Conservation (phyloP, 2,797 vertebrate genomes). For the Ispidina lecontei region DNA sequence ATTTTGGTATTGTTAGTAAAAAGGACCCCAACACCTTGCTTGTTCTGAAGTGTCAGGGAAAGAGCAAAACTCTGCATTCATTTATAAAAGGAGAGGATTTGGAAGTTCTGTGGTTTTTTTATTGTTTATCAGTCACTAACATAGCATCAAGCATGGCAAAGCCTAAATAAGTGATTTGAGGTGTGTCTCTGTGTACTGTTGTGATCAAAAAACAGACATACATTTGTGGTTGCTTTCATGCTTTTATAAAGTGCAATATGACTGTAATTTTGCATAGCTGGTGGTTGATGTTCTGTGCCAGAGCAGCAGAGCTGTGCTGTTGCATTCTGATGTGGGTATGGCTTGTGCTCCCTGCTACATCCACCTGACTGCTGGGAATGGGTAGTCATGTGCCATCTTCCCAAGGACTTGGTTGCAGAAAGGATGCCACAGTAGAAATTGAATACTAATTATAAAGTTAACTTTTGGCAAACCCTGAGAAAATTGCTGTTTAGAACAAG, state of each 20-base stretch:
- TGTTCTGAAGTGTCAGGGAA: not conserved
- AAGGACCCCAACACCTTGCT: not conserved
- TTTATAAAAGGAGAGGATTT: not conserved
- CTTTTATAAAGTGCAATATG: not conserved
- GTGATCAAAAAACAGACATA: not conserved
- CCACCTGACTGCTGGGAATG: not conserved
- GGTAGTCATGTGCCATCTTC: not conserved
- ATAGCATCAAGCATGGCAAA: not conserved
- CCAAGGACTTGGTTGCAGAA: not conserved
- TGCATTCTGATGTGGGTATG: rapidly evolving
- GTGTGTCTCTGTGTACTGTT: not conserved
- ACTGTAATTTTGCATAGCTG: not conserved
- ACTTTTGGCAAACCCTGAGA: not conserved
- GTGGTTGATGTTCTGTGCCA: not conserved
- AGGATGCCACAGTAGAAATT: not conserved
- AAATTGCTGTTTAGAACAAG: not conserved
- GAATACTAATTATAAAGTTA: not conserved
- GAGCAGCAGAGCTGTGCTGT: not conserved
- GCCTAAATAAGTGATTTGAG: not conserved
- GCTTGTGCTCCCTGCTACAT: not conserved
- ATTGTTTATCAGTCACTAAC: not conserved
- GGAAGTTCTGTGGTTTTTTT: not conserved
- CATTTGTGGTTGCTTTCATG: not conserved
- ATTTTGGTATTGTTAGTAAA: not conserved
- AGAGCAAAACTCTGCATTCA: not conserved